Base-by-base conservation (phyloP, 2,888 invertebrate genomes). In the Stictocephala bisonia region DNA sequence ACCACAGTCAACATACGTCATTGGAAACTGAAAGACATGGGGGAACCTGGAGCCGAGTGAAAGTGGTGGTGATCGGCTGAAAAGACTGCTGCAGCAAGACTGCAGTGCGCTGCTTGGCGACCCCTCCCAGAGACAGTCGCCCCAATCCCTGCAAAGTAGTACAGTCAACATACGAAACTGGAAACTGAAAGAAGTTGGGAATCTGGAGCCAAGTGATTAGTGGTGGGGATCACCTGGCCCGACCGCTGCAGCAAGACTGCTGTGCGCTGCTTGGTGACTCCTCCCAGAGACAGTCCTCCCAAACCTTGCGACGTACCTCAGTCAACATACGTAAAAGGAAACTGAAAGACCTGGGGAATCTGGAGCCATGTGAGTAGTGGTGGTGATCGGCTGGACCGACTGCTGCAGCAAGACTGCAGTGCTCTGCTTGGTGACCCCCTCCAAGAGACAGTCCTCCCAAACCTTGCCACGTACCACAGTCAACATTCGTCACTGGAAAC, bases 191-290 rank as follows among this genome's bases (percentile, higher is more conserved):
- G 70, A 56, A 53, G 41, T 53, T 64, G 66, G 29, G 71, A 58
- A 27, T 71, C 75, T 15, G 53, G 56, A 24, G 72, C 64, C 13
- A 53, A 48, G 50, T 51, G 64, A 26, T 50, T 44, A 9, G 58
- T 67, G 18, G 78, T 78, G 75, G 78, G 76, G 73, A 75, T 73
- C 78, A 51, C 48, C 40, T 74, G 76, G 66, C 76, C 76, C 72
- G 77, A 76, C 74, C 78, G 77, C 72, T 78, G 79, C 27, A 78
- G 75, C 48, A 79, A 72, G 22, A 77, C 78, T 53, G 78, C 78
- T 66, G 78, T 75, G 69, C 77, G 40, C 74, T 77, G 77, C 66
- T 75, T 76, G n/a, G 76, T 74, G 22, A 67, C 74, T 20, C 76
- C 74, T 29, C 74, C 74, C 66, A 75, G 71, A 35, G 75, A 75